phyloP scores from a whole-genome alignment of 1,140 invertebrate species.

The Drosophila ohnishii region DNA sequence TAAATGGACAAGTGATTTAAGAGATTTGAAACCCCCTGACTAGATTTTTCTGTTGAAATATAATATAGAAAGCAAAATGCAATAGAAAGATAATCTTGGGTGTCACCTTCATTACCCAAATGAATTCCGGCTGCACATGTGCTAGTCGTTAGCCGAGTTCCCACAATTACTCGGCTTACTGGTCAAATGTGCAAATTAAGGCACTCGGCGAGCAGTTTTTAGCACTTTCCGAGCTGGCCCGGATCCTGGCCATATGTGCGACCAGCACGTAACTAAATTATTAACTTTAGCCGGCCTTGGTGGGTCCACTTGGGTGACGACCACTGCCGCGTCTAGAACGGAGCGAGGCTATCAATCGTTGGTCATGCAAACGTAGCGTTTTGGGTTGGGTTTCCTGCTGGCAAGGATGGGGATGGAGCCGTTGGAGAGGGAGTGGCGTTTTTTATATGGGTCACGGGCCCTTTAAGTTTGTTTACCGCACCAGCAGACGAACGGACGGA shows the following conservation, averaged over 20 bases:
- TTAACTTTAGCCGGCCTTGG: constrained; percentile 60
- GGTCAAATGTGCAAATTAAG: constrained; percentile 28
- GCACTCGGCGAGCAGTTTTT: constrained; percentile 9
- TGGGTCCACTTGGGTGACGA: constrained; percentile 31
- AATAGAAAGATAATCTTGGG: background rate
- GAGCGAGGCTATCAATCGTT: constrained; percentile 58
- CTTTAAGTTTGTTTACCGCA: constrained; percentile 72
- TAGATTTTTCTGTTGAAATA: background rate
- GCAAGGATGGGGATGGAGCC: constrained; percentile 1
- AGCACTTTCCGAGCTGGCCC: constrained; percentile 24
- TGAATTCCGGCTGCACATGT: constrained; percentile 33
- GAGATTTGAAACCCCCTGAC: background rate
- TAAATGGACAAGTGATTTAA: background rate
- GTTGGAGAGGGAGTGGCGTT: constrained; percentile 19
- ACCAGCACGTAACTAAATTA: constrained; percentile 56
- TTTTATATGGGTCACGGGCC: constrained; percentile 66
- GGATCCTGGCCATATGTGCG: constrained; percentile 54
- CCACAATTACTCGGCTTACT: constrained; percentile 17
- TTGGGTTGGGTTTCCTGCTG: constrained; percentile 27
- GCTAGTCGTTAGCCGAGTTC: constrained; percentile 34
- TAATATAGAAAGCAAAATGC: background rate
- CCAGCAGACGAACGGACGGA: constrained; percentile 12
- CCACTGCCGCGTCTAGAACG: constrained; percentile 12
- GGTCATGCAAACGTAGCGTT: constrained; percentile 61
- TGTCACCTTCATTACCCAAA: constrained; percentile 36